Evolutionary conservation across 2,113 vertebrate species (phyloP), one percentile per base, ranked within the genome.

Genomic region (Corapipo altera): DNA sequence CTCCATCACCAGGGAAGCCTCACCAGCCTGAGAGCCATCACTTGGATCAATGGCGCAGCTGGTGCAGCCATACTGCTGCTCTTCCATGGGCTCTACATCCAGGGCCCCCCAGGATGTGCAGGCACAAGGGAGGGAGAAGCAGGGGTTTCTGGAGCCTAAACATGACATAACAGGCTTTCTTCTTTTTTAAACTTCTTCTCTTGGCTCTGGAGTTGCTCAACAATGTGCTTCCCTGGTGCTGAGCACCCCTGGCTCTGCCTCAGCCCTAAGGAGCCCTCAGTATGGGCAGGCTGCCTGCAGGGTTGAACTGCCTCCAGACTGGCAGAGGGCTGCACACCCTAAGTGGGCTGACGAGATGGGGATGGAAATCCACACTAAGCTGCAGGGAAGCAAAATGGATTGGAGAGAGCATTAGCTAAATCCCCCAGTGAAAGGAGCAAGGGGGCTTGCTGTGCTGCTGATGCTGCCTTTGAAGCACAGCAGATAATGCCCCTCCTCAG

Each of bases 391-490:
- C 55, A 93, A 93, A 96, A 84, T 91, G 95, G 95, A 92, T 93
- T 96, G 96, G 73, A 91, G 83, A 89, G 30, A 93, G 91, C 95
- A 89, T 95, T 96, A 95, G 61, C 80, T 85, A 96, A 95, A 97
- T 93, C 91, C 69, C 44, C 15, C 11, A 0, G 69, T 37, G 86
- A 61, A 93, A 93, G 89, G 80, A 95, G 86, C 83, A 95, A 95
- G 69, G 76, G 91, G 80, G 76, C 75, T 91, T 12, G 65, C 79
- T 51, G 79, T 66, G 79, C 76, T 0, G 0, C 55, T 17, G 27
- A 18, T 67, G 91, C 85, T 64, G 89, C 32, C 73, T 97, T 65
- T 89, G 91, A 81, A 92, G 86, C 59, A 65, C 0, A 0, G 64
- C 57, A 78, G 80, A 74, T 67, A 89, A 87, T 2, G 7, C 9